Conservation (phyloP, 2,113 vertebrate species). For the Narcine bancroftii region DNA sequence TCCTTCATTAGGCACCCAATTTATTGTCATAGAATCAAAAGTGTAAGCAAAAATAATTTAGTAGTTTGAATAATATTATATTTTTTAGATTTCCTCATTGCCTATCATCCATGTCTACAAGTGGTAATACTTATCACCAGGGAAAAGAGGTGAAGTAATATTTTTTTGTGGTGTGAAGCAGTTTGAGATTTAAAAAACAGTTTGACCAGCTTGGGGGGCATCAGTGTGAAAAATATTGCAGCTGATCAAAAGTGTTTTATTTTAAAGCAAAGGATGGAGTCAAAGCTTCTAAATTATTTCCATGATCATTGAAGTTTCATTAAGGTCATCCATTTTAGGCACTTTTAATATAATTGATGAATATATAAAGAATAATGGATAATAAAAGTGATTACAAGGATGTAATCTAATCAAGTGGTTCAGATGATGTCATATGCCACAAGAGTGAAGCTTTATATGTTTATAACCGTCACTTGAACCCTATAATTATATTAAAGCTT, state of each 20-base stretch:
- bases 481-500: constrained; percentile 30
- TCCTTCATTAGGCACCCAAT: not conserved
- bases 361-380: constrained; percentile 34
- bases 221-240: not conserved
- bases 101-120: not conserved
- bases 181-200: not conserved
- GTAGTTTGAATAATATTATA: not conserved
- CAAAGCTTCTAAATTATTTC: constrained; percentile 32
- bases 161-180: constrained; percentile 1
- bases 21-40: not conserved
- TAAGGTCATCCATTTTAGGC: constrained; percentile 33
- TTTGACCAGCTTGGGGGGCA: not conserved
- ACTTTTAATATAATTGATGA: constrained; percentile 36
- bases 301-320: constrained; percentile 35
- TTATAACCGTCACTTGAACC: constrained; percentile 26
- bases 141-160: not conserved
- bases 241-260: constrained; percentile 1
- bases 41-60: not conserved
- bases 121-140: not conserved
- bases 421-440: constrained; percentile 35
- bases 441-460: constrained; percentile 32
- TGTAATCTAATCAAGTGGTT: constrained; percentile 38
- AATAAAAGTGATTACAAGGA: constrained; percentile 36
- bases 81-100: not conserved
- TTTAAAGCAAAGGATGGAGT: constrained; percentile 9